A percentile compares a stretch with the other conserved stretches of the same genome.
Evolutionary conservation across 92 coral and sea anemone genomes (phyloP).

Genomic region (Desmophyllum pertusum): DNA sequence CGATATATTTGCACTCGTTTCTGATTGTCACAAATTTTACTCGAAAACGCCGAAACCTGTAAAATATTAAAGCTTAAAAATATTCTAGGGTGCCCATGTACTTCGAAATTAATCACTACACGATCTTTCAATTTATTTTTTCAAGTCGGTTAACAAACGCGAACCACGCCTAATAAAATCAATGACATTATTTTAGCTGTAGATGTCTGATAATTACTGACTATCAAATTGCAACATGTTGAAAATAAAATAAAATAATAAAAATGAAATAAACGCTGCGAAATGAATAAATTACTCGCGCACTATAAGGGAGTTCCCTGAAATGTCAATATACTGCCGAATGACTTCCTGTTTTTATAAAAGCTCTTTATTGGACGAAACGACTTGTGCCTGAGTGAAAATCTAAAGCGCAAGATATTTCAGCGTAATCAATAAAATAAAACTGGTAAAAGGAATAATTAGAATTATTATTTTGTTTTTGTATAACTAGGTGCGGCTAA

Average conservation of each 20-base stretch:
- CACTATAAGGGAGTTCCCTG: neutral
- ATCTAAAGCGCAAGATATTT: neutral
- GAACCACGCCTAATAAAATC: neutral
- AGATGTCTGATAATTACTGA: neutral
- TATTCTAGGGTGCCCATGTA: neutral
- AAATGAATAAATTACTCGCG: neutral
- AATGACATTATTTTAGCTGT: neutral
- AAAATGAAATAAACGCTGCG: neutral
- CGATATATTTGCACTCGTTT: neutral
- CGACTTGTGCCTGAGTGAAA: neutral
- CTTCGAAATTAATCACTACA: neutral
- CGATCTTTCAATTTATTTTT: neutral
- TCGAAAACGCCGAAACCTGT: neutral
- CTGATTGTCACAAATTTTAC: neutral
- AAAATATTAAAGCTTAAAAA: too few species aligned
- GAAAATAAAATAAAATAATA: neutral
- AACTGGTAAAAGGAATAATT: neutral
- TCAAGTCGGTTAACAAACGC: neutral
- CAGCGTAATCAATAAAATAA: neutral
- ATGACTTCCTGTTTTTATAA: too few species aligned
- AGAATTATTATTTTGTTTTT: neutral
- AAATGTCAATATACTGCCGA: neutral
- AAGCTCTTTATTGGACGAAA: too few species aligned
- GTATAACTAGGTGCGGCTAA: constrained; percentile 7
- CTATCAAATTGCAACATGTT: neutral